Percentiles rank a stretch among this genome's conserved stretches.
phyloP scores from a whole-genome alignment of 2,797 vertebrate genomes.

The Danio kyathit region DNA sequence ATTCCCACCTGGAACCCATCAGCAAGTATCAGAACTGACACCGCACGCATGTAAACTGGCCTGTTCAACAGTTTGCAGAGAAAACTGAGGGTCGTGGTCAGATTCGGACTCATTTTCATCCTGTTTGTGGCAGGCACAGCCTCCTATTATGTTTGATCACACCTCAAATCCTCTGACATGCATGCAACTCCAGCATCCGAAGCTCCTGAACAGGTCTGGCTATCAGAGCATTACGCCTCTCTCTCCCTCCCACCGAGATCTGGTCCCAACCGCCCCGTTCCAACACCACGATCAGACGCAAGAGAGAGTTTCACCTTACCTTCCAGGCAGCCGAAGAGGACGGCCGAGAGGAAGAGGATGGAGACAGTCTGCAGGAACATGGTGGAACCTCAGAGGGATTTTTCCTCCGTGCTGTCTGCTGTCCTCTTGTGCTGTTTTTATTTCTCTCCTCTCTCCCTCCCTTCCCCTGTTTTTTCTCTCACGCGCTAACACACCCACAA shows the following conservation, averaged over 20 bases:
- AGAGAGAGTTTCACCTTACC: slow-evolving; percentile 74
- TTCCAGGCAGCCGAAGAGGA: slow-evolving; percentile 80
- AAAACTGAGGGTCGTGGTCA: neutral
- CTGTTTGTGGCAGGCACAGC: slow-evolving; percentile 31
- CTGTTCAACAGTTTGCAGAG: slow-evolving; percentile 25
- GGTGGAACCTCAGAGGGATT: slow-evolving; percentile 74
- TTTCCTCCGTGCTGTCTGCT: slow-evolving; percentile 79
- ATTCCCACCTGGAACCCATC: slow-evolving; percentile 38
- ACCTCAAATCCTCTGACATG: slow-evolving; percentile 45
- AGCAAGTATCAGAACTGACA: slow-evolving; percentile 8
- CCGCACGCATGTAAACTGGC: neutral
- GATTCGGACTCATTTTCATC: slow-evolving; percentile 20
- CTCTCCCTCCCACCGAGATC: slow-evolving; percentile 45
- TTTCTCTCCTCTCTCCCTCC: slow-evolving; percentile 80
- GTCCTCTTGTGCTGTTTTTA: slow-evolving; percentile 79
- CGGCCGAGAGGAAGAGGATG: slow-evolving; percentile 77
- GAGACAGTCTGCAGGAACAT: slow-evolving; percentile 84
- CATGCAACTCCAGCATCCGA: slow-evolving; percentile 46
- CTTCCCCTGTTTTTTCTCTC: slow-evolving; percentile 62
- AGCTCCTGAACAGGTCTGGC: slow-evolving; percentile 38
- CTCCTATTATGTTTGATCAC: slow-evolving; percentile 14
- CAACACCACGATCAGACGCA: slow-evolving; percentile 44
- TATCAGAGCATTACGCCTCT: slow-evolving; percentile 27
- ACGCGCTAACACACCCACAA: slow-evolving; percentile 63
- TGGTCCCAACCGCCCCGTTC: slow-evolving; percentile 25